These are phyloP conservation scores for Etia nguti DNA, from an alignment of 2,113 vertebrate genomes.

Conservation along the genomic window DNA sequence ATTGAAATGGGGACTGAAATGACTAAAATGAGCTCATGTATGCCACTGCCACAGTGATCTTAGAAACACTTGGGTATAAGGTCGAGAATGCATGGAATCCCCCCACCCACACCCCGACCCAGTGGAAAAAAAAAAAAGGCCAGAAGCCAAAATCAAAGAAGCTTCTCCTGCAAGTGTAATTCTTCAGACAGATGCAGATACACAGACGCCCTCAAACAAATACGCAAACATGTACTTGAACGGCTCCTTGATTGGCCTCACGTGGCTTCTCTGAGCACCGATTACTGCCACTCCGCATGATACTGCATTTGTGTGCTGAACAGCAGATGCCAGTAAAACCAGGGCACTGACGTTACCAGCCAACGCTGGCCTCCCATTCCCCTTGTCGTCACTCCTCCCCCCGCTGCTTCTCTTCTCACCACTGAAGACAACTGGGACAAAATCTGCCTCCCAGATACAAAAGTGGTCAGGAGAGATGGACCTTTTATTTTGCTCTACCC, in stretches of 20 bases:
- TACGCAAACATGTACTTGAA: background rate
- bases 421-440: slow-evolving; percentile 23
- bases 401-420: background rate
- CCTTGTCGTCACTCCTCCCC: background rate
- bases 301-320: background rate
- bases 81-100: background rate
- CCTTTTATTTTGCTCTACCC: background rate
- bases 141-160: background rate
- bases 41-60: background rate
- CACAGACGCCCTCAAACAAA: background rate
- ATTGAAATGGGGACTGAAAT: background rate
- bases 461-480: background rate
- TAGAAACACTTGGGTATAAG: background rate
- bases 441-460: slow-evolving; percentile 31
- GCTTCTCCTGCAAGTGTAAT: background rate
- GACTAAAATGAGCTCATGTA: background rate
- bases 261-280: slow-evolving; percentile 12
- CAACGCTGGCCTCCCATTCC: background rate
- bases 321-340: background rate
- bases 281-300: slow-evolving; percentile 23
- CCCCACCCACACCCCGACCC: background rate
- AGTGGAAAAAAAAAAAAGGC: background rate
- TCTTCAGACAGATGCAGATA: background rate
- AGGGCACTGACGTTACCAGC: background rate
- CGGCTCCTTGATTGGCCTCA: slow-evolving; percentile 21